phyloP scores from a whole-genome alignment of 1,140 invertebrate genomes.

The Chymomyza costata region DNA sequence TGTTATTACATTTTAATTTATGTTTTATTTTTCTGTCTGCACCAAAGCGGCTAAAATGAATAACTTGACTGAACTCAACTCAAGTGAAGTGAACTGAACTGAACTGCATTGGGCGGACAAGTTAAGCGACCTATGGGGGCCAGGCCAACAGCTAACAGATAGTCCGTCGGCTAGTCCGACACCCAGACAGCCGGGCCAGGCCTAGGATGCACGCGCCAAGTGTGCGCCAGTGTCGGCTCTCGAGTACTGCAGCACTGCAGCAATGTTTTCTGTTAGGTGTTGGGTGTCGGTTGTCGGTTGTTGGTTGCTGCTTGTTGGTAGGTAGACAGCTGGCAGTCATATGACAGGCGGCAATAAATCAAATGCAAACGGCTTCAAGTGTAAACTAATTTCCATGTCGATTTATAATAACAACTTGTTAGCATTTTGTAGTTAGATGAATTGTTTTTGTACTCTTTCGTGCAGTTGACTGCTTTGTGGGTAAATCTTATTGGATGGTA shows the following conservation, averaged over 20 bases:
- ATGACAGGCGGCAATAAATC: conserved; percentile 71
- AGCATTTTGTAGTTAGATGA: conserved; percentile 54
- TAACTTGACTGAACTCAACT: too few species aligned
- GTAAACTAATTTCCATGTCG: conserved; percentile 73
- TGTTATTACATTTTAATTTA: conserved; percentile 73
- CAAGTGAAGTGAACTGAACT: too few species aligned
- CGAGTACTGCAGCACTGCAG: neutral
- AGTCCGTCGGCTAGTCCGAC: conserved; percentile 17
- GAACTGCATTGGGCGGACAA: conserved; percentile 64
- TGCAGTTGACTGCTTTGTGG: neutral
- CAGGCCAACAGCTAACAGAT: too few species aligned
- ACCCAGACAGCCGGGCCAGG: conserved; percentile 16
- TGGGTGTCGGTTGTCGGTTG: conserved; percentile 18
- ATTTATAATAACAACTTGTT: conserved; percentile 74
- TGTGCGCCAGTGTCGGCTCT: conserved; percentile 16
- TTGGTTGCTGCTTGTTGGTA: conserved; percentile 39
- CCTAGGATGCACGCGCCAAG: conserved; percentile 60
- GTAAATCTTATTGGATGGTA: too few species aligned
- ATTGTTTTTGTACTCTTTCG: neutral
- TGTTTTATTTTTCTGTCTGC: conserved; percentile 60
- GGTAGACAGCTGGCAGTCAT: conserved; percentile 67
- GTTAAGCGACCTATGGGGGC: conserved; percentile 29
- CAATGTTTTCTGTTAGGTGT: too few species aligned
- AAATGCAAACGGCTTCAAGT: conserved; percentile 70
- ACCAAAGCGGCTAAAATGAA: conserved; percentile 58